Percentiles rank a stretch among this genome's conserved stretches.
These are phyloP conservation scores for Florisuga fusca DNA, from an alignment of 2,797 vertebrate genomes.

Conservation along the genomic window DNA sequence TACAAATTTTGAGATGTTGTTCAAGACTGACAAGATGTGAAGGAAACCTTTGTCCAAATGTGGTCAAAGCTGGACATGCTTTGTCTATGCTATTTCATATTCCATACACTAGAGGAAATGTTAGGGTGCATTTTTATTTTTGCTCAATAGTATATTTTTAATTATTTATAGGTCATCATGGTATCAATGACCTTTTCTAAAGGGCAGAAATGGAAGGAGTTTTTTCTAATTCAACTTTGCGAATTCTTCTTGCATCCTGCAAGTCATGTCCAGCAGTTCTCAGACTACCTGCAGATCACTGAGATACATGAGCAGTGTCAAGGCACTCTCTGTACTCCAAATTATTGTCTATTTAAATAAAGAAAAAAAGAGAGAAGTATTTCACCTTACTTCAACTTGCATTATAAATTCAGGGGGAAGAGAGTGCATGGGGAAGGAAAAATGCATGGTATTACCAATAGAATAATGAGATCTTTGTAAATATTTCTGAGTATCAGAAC, in stretches of 20 bases:
- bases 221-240: background rate
- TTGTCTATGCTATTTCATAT: background rate
- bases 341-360: rapidly evolving
- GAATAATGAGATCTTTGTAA: background rate
- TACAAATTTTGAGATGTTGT: background rate
- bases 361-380: background rate
- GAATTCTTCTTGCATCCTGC: background rate
- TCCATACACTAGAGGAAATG: background rate
- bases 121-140: background rate
- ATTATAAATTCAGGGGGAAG: rapidly evolving
- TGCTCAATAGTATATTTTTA: background rate
- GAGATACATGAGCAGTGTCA: background rate
- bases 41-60: background rate
- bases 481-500: background rate
- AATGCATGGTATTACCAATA: background rate
- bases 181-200: background rate
- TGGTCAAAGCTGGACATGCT: background rate
- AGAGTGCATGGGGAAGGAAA: rapidly evolving
- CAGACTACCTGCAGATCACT: background rate
- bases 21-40: background rate
- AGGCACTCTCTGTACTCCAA: background rate
- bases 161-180: background rate
- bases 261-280: background rate
- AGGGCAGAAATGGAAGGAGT: background rate
- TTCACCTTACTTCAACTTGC: background rate